Percentiles rank a stretch among this genome's conserved stretches.
These are phyloP conservation scores for Camponotus pennsylvanicus DNA, from an alignment of 1,140 invertebrate genomes.

Conservation along the genomic window DNA sequence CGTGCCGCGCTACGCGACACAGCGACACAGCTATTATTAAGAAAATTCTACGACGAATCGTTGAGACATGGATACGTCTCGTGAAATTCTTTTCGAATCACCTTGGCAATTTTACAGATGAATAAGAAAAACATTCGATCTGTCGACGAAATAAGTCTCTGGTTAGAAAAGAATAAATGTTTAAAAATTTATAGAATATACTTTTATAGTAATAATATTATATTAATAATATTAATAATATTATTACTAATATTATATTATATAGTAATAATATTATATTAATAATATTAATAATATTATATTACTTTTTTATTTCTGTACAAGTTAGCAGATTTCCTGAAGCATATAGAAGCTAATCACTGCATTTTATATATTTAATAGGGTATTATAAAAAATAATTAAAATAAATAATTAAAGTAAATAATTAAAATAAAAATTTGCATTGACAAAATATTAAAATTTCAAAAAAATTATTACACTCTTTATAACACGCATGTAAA, in stretches of 20 bases:
- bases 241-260: too few species aligned
- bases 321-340: not conserved
- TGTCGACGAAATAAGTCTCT: not conserved
- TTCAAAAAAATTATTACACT: too few species aligned
- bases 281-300: too few species aligned
- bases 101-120: constrained; percentile 4
- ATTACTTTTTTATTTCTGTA: not conserved
- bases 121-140: not conserved
- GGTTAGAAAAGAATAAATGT: not conserved
- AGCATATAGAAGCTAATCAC: too few species aligned
- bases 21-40: constrained; percentile 33
- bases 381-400: too few species aligned
- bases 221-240: too few species aligned
- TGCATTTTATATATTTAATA: too few species aligned
- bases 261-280: too few species aligned
- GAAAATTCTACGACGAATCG: constrained; percentile 23
- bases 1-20: not conserved
- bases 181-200: not conserved
- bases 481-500: constrained; percentile 3
- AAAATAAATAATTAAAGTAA: too few species aligned
- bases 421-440: too few species aligned
- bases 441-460: too few species aligned
- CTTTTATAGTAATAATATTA: not conserved
- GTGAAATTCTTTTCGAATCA: constrained; percentile 3
- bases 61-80: not conserved